Evolutionary conservation across 2,113 vertebrate genomes (phyloP), one percentile per base, ranked within the genome.

Genomic region (Lagopus leucura): DNA sequence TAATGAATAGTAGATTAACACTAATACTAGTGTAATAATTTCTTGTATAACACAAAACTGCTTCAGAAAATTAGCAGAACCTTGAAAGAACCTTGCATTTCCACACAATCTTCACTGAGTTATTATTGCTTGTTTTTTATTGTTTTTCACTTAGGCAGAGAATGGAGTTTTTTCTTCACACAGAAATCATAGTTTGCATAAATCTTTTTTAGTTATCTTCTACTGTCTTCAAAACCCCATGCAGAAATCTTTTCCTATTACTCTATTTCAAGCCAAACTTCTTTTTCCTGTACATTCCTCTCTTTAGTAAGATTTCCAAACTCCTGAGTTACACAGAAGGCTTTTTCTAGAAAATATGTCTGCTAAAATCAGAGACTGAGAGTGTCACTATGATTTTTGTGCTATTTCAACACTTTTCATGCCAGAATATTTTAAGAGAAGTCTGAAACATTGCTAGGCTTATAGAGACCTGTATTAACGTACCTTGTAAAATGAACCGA

Each of bases 391-490:
- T 3, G 6, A n/a, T 20, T 47, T 55, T 40, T 36, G 13, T 19
- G 0, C 17, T 48, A 28, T 18, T 83, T 67, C 30, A 61, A 54
- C 4, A 15, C 40, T 57, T 69, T 63, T 70, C 13, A 21, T 74
- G 25, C 30, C 5, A 45, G 24, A 52, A 8, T 75, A 27, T 10
- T 66, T 72, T 2, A 27, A 43, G 50, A 66, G 57, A 89, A 63
- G 34, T 48, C 20, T 64, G 34, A 64, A 83, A 57, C 2, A 10
- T n/a, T 73, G 5, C 36, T 45, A 5, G 27, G 18, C 12, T 84
- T 73, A 14, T 5, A 10, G 15, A 57, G 6, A 1, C 3, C 8
- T 45, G 3, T 50, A 57, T 45, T 58, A 28, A 1, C 6, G 52
- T 8, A 20, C 11, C 7, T 74, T 57, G 20, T 67, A 63, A 84